Evolutionary conservation across 53 echinoderm and acorn worm genomes (phyloP).

Genomic region (Mesocentrotus franciscanus): DNA sequence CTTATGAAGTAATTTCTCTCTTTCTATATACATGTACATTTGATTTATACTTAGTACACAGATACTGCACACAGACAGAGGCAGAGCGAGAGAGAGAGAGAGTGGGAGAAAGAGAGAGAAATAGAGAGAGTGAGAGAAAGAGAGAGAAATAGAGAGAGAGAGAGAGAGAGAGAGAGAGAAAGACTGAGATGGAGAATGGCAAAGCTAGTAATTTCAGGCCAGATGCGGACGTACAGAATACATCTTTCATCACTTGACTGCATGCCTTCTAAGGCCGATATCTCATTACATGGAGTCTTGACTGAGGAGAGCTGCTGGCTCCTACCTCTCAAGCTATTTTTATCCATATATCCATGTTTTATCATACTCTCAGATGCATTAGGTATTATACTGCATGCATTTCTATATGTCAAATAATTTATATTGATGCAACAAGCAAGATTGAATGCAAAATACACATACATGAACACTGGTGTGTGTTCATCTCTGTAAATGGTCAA

Average conservation of each 20-base stretch:
- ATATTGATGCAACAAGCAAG: not conserved
- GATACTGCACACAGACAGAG: no score
- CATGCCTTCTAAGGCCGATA: not conserved
- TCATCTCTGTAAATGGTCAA: no score
- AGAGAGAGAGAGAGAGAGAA: no score
- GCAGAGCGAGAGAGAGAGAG: no score
- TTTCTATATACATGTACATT: no score
- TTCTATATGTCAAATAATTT: not conserved
- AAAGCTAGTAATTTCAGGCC: not conserved
- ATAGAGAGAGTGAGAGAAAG: no score
- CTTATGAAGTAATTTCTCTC: no score
- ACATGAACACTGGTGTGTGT: no score
- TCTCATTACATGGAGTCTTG: conserved; percentile 17
- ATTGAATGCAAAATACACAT: no score
- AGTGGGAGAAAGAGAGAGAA: no score
- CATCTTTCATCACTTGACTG: conserved; percentile 27
- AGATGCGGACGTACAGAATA: not conserved
- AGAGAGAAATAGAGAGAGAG: no score
- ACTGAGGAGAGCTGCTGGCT: not conserved
- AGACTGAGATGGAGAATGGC: not conserved
- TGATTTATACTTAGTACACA: no score
- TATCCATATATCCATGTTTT: not conserved
- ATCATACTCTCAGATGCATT: not conserved
- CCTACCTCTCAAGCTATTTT: not conserved
- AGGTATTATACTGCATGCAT: not conserved